phyloP scores from a whole-genome alignment of 2,113 vertebrate genomes.

The Melanostigma gelatinosum region DNA sequence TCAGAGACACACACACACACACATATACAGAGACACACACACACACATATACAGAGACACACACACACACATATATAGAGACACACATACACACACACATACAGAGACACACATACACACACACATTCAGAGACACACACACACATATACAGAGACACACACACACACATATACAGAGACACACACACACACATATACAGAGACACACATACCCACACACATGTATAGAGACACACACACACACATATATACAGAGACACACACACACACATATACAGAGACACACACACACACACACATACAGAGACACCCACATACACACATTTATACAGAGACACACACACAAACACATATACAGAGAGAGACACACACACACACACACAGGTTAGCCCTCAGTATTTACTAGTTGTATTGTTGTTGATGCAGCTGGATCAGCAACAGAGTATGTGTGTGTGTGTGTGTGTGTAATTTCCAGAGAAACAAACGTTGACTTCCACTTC shows the following conservation, averaged over 20 bases:
- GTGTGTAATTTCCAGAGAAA: conserved; percentile 16
- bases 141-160: too few species aligned
- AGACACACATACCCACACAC: conserved; percentile 8
- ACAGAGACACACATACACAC: too few species aligned
- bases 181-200: background rate
- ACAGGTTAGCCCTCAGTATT: background rate
- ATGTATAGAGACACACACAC: conserved; percentile 14
- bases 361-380: too few species aligned
- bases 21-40: too few species aligned
- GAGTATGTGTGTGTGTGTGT: conserved; percentile 16
- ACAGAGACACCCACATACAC: background rate
- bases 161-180: conserved; percentile 28
- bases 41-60: too few species aligned
- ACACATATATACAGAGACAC: conserved; percentile 22
- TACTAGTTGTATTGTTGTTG: background rate
- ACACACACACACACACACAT: too few species aligned
- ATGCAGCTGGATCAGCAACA: background rate
- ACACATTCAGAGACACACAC: too few species aligned
- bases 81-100: too few species aligned
- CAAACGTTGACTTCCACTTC: conserved; percentile 54
- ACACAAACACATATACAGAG: conserved; percentile 1
- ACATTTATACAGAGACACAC: conserved; percentile 34
- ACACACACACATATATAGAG: too few species aligned
- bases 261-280: background rate
- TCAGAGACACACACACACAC: too few species aligned